Evolutionary conservation across 2,113 vertebrate species (phyloP), one percentile per base, ranked within the genome.

Genomic region (Phalacrocorax brasilianus): DNA sequence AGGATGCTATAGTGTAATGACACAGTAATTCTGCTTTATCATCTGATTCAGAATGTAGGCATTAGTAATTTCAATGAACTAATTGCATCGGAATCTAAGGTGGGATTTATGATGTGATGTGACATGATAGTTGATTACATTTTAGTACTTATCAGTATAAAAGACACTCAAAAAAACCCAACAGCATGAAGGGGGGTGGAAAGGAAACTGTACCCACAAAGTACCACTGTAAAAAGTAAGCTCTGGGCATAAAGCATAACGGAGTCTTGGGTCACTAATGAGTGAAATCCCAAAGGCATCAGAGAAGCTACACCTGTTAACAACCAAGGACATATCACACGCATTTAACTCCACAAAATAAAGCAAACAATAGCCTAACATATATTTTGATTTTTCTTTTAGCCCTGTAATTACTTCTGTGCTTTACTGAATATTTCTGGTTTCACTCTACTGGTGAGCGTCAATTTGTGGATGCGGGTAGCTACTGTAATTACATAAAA

Each of bases 251-350:
- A 27, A 47, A 79, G 30, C 45, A 52, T 9, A 7, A 40, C n/a
- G 9, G 7, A 79, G 12, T 14, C 42, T 26, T 16, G 30, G 28
- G 5, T 32, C 24, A 45, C 19, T 32, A 33, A 33, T 3, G 28
- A n/a, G 20, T 18, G 42, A 42, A 71, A 83, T 26, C 45, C 59
- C 67, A 65, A 4, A 1, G 11, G n/a, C 30, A 61, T 4, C 12
- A 35, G 26, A 42, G 35, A 20, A 20, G 3, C 72, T 40, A n/a
- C 14, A 16, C 14, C 26, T 8, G 0, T 8, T 49, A 44, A 61
- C 26, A 67, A 3, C 11, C 1, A 3, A 66, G 9, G 61, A 30
- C 16, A 9, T 0, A 4, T 2, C 0, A 0, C 42, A 66, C 70
- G 67, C 8, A 12, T 42, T 62, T 49, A 38, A 38, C 35, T 19